These are phyloP conservation scores for Nymphicus hollandicus DNA, from an alignment of 2,113 vertebrate species.

Conservation along the genomic window DNA sequence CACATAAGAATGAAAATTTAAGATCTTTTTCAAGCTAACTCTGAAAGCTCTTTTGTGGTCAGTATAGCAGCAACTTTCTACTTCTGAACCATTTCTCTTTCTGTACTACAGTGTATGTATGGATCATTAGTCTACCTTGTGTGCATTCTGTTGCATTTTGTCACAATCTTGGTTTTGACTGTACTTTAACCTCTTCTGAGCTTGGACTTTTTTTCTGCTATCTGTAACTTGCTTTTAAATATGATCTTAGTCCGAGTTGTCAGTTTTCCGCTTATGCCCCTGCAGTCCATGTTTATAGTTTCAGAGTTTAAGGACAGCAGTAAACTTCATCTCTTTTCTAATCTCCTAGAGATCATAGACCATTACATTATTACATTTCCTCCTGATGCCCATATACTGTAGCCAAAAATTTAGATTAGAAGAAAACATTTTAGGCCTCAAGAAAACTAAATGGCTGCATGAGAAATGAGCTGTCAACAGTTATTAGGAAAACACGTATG, in stretches of 20 bases:
- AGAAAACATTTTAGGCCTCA: background rate
- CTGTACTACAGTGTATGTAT: background rate
- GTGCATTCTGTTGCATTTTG: background rate
- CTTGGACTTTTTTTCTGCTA: background rate
- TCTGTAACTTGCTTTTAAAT: background rate
- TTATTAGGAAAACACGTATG: background rate
- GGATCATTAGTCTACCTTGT: constrained; percentile 11
- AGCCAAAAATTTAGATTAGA: background rate
- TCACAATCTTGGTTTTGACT: background rate
- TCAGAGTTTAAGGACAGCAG: background rate
- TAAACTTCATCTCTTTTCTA: background rate
- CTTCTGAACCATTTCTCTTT: constrained; percentile 24
- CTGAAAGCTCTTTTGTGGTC: background rate
- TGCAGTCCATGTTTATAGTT: background rate
- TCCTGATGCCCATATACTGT: background rate
- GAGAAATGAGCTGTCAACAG: background rate
- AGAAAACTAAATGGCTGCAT: background rate
- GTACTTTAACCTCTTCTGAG: constrained; percentile 6
- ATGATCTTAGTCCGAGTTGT: background rate
- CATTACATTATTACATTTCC: background rate
- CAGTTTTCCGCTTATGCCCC: background rate
- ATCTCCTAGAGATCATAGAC: background rate
- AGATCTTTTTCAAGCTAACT: background rate
- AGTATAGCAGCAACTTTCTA: background rate
- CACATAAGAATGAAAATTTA: background rate